phyloP scores from a whole-genome alignment of 1,140 invertebrate species.

The Danaus plexippus region DNA sequence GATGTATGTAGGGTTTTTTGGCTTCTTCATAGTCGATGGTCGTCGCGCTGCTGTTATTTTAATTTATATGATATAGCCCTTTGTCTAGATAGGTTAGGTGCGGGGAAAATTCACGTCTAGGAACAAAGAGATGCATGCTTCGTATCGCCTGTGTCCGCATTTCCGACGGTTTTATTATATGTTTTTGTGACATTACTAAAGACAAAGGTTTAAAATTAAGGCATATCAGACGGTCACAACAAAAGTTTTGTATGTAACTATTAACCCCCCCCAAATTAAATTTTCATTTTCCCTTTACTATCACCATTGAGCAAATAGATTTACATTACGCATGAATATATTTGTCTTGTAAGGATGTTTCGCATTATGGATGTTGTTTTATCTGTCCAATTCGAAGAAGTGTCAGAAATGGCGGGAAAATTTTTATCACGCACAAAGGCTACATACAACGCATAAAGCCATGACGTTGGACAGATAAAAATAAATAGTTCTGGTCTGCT shows the following conservation, averaged over 20 bases:
- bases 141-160: too few relatives aligned
- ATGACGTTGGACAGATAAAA: slow-evolving; percentile 43
- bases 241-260: too few relatives aligned
- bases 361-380: slow-evolving; percentile 34
- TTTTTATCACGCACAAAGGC: too few relatives aligned
- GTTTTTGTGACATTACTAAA: too few relatives aligned
- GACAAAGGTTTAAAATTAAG: too few relatives aligned
- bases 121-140: too few relatives aligned
- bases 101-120: too few relatives aligned
- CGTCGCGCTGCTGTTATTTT: slow-evolving; percentile 38
- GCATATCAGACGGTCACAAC: too few relatives aligned
- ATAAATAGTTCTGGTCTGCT: slow-evolving; percentile 55
- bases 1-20: slow-evolving; percentile 30
- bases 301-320: slow-evolving; percentile 23
- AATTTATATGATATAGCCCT: slow-evolving; percentile 45
- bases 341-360: slow-evolving; percentile 48
- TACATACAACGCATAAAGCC: neutral
- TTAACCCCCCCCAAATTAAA: neutral
- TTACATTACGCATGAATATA: slow-evolving; percentile 40
- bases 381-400: slow-evolving; percentile 24
- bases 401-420: slow-evolving; percentile 14
- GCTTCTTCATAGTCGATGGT: slow-evolving; percentile 41
- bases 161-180: too few relatives aligned
- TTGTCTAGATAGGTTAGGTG: slow-evolving; percentile 57
- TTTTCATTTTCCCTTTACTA: slow-evolving; percentile 14